Evolutionary conservation across 2,888 invertebrate species (phyloP).

Genomic region (Volucella zonaria): DNA sequence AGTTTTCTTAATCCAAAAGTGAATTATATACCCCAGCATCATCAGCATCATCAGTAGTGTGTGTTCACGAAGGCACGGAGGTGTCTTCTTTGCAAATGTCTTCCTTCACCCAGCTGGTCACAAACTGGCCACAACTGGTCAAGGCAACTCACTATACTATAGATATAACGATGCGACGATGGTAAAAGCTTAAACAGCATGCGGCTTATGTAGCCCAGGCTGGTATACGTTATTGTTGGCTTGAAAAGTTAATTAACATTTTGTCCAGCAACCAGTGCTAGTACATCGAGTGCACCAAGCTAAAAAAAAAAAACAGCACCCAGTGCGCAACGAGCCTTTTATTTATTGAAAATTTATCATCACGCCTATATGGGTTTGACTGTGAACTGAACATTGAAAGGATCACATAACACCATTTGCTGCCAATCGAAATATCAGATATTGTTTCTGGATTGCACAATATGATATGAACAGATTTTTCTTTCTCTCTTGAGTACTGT

Average conservation of each 20-base stretch:
- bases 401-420: constrained; percentile 31
- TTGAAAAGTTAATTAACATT: constrained; percentile 83
- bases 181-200: constrained; percentile 73
- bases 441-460: constrained; percentile 46
- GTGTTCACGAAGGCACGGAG: constrained; percentile 39
- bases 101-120: constrained; percentile 63
- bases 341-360: constrained; percentile 74
- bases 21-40: constrained; percentile 63
- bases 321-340: constrained; percentile 71
- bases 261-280: constrained; percentile 74
- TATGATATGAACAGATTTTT: constrained; percentile 29
- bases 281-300: constrained; percentile 40
- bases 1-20: constrained; percentile 71
- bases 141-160: background rate
- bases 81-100: constrained; percentile 70
- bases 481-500: constrained; percentile 2
- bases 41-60: constrained; percentile 8
- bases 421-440: constrained; percentile 18
- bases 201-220: constrained; percentile 76
- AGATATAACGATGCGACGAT: constrained; percentile 26
- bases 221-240: constrained; percentile 83
- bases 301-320: no score
- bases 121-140: constrained; percentile 39
- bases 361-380: constrained; percentile 56
- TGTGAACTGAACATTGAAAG: constrained; percentile 55